Evolutionary conservation across 2,113 vertebrate species (phyloP).

Genomic region (Sapajus apella): DNA sequence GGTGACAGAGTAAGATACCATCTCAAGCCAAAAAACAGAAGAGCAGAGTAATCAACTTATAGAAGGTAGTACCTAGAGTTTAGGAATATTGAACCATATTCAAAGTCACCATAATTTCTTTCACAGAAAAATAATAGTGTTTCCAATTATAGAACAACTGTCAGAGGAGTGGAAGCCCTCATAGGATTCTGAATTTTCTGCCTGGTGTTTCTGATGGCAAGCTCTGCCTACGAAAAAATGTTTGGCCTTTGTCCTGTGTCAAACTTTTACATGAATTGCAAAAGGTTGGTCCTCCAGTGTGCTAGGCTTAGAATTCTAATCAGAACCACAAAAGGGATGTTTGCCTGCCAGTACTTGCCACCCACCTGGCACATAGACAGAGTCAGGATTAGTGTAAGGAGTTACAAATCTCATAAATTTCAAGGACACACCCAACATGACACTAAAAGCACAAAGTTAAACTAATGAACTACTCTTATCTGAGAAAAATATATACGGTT

Average conservation of each 20-base stretch:
- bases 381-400: constrained; percentile 51
- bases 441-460: constrained; percentile 46
- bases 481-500: background rate
- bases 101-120: background rate
- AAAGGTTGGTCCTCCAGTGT: background rate
- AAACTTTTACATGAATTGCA: constrained; percentile 42
- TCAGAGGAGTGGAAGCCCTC: background rate
- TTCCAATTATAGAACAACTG: background rate
- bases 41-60: background rate
- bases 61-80: background rate
- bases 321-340: constrained; percentile 44
- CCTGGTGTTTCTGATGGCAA: background rate
- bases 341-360: constrained; percentile 57
- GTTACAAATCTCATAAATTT: constrained; percentile 62
- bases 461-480: background rate
- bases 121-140: background rate
- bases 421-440: constrained; percentile 50
- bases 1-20: no score
- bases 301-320: constrained; percentile 28
- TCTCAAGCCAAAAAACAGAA: background rate
- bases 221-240: background rate
- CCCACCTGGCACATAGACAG: constrained; percentile 21
- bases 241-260: background rate
- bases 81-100: background rate
- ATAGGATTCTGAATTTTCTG: background rate